A percentile compares a stretch with the other conserved stretches of the same genome.
Evolutionary conservation across 2,113 vertebrate genomes (phyloP).

Genomic region (Thamnophis sirtalis): DNA sequence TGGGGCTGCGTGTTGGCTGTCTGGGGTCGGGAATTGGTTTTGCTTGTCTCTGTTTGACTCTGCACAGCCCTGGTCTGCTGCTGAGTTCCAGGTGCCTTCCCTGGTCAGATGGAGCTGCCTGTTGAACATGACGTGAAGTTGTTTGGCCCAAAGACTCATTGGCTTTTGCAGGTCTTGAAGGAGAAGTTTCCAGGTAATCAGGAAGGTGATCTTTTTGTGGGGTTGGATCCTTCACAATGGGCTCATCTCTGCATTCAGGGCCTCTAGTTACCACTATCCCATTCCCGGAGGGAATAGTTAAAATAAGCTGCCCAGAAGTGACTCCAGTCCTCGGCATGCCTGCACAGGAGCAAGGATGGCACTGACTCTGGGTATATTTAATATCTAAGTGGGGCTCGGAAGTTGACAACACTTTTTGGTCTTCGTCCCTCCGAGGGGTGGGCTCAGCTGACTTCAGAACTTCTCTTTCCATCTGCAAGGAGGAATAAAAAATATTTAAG

Average conservation of each 20-base stretch:
- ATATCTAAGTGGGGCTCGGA: background rate
- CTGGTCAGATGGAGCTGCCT: conserved; percentile 9
- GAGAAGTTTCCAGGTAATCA: background rate
- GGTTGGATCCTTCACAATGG: background rate
- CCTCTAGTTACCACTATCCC: background rate
- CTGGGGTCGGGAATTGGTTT: background rate
- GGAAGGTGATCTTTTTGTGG: background rate
- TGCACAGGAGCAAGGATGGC: background rate
- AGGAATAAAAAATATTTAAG: background rate
- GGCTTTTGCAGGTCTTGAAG: background rate
- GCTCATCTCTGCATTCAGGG: background rate
- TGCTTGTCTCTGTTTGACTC: background rate
- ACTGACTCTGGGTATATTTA: background rate
- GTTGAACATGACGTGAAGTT: background rate
- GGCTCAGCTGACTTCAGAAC: background rate
- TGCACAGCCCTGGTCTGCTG: background rate
- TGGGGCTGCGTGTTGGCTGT: background rate
- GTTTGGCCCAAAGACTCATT: too few species aligned
- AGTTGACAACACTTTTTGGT: too few species aligned
- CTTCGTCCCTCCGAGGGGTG: background rate
- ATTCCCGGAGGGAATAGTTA: background rate
- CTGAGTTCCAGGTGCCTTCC: background rate
- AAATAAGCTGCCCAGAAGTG: background rate
- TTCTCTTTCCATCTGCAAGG: background rate
- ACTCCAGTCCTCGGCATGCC: background rate